Evolutionary conservation across 2,113 vertebrate genomes (phyloP).

Genomic region (Atherinomorus stipes): DNA sequence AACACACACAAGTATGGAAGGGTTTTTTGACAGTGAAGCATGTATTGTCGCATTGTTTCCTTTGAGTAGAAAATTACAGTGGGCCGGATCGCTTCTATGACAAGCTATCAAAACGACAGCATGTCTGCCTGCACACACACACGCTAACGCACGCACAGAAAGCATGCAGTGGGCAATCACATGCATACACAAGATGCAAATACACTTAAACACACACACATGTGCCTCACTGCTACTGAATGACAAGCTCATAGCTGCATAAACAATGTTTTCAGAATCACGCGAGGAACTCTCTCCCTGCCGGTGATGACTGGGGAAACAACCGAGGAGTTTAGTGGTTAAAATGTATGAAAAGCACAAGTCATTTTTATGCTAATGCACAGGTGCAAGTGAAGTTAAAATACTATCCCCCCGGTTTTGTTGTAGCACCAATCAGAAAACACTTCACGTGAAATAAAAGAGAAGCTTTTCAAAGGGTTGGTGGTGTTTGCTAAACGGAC

Average conservation of each 20-base stretch:
- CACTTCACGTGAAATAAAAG: not conserved
- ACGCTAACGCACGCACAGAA: constrained; percentile 33
- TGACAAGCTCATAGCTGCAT: constrained; percentile 62
- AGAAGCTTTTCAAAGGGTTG: not conserved
- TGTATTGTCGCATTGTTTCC: constrained; percentile 76
- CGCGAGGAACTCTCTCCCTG: constrained; percentile 19
- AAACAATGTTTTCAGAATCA: constrained; percentile 42
- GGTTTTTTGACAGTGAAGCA: constrained; percentile 66
- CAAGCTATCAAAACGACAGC: constrained; percentile 73
- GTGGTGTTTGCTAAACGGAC: not conserved
- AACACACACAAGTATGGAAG: constrained; percentile 22
- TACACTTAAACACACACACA: constrained; percentile 25
- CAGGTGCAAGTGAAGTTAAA: constrained; percentile 1
- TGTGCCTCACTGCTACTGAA: constrained; percentile 30
- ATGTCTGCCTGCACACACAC: constrained; percentile 41
- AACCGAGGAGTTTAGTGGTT: not conserved
- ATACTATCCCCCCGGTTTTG: not conserved
- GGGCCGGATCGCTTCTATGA: constrained; percentile 72
- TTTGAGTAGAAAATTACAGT: constrained; percentile 81
- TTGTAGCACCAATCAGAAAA: not conserved
- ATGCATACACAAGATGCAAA: constrained; percentile 40
- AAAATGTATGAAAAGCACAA: not conserved
- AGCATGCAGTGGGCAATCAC: constrained; percentile 25
- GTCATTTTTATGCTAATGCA: constrained; percentile 17
- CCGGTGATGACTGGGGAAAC: constrained; percentile 7